Percentiles rank a stretch among this genome's conserved stretches.
Conservation (phyloP, 2,797 vertebrate species). For the Hippoglossus hippoglossus region DNA sequence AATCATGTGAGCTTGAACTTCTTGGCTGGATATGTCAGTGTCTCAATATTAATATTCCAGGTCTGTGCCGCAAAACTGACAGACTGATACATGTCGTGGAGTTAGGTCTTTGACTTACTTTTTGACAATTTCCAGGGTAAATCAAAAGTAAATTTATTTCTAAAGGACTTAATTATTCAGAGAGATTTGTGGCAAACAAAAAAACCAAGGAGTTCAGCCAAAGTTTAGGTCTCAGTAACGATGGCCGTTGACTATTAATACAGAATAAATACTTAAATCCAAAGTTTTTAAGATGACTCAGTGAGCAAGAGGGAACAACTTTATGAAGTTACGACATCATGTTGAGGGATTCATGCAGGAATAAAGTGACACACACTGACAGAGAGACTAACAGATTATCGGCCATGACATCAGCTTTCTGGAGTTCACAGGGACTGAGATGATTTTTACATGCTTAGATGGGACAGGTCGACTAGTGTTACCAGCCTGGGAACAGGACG, state of each 20-base stretch:
- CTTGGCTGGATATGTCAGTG: conserved; percentile 33
- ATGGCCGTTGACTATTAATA: background rate
- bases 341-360: conserved; percentile 34
- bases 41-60: conserved; percentile 44
- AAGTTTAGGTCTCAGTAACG: conserved; percentile 13
- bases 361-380: conserved; percentile 11
- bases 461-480: conserved; percentile 12
- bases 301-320: background rate
- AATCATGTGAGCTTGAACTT: conserved; percentile 44
- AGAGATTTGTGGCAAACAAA: no score
- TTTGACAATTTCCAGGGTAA: conserved; percentile 15
- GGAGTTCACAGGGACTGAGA: conserved; percentile 23
- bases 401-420: conserved; percentile 27
- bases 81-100: conserved; percentile 21
- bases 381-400: conserved; percentile 15
- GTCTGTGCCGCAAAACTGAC: conserved; percentile 17
- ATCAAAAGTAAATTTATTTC: conserved; percentile 12
- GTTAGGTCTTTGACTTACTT: background rate
- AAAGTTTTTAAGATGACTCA: background rate
- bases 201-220: conserved; percentile 5
- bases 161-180: conserved; percentile 1
- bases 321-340: background rate
- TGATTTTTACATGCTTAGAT: conserved; percentile 45
- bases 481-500: conserved; percentile 57
- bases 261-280: background rate